A percentile compares a stretch with the other conserved stretches of the same genome.
phyloP scores from a whole-genome alignment of 2,113 vertebrate genomes.

The Centrocercus urophasianus region DNA sequence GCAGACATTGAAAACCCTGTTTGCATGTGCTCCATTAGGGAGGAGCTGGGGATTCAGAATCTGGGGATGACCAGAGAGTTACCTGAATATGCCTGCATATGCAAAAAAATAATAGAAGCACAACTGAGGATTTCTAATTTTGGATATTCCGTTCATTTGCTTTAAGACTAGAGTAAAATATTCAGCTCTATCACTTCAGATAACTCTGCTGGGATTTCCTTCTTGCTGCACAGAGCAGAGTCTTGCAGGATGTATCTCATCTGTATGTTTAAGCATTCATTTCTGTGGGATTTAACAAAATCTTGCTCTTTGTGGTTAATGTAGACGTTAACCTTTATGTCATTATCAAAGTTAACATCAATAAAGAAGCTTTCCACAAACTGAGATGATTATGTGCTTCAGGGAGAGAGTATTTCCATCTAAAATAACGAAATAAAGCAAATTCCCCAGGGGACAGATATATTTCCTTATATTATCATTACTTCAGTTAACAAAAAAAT shows the following conservation, averaged over 20 bases:
- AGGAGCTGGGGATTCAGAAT: not conserved
- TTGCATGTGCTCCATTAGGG: not conserved
- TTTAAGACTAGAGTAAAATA: not conserved
- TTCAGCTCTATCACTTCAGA: not conserved
- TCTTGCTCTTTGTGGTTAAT: not conserved
- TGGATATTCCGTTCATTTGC: not conserved
- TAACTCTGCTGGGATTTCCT: not conserved
- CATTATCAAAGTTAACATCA: not conserved
- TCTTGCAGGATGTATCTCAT: not conserved
- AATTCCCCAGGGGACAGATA: not conserved
- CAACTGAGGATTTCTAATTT: not conserved
- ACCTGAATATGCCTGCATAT: not conserved
- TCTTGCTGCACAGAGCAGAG: not conserved
- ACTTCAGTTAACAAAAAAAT: not conserved
- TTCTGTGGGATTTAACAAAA: not conserved
- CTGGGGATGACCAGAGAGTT: not conserved
- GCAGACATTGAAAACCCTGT: not conserved
- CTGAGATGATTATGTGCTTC: not conserved
- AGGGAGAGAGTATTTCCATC: not conserved
- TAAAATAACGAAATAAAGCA: constrained; percentile 6
- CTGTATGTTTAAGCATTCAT: not conserved
- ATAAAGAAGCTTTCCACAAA: constrained; percentile 6
- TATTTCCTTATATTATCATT: not conserved
- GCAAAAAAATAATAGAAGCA: not conserved
- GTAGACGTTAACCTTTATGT: not conserved